A percentile compares a stretch with the other conserved stretches of the same genome.
Evolutionary conservation across 2,113 vertebrate species (phyloP).

Genomic region (Peucedramus taeniatus): DNA sequence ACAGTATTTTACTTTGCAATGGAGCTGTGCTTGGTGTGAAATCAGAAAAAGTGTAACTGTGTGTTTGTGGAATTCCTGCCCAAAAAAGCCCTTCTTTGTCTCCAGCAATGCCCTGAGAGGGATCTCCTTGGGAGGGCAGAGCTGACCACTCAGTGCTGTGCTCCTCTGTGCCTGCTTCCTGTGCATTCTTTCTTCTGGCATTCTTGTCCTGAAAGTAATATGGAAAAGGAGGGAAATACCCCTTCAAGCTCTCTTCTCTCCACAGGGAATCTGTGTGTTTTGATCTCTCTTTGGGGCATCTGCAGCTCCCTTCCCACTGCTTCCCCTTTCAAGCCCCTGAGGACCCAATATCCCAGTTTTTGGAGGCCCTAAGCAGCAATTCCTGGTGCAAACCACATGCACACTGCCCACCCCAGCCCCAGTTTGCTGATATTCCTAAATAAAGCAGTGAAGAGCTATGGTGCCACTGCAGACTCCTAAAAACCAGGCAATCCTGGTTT

Average conservation of each 20-base stretch:
- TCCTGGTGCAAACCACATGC: not conserved
- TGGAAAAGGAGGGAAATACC: not conserved
- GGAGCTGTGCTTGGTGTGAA: not conserved
- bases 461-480: not conserved
- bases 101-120: not conserved
- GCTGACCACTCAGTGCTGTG: rapidly evolving
- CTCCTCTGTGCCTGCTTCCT: not conserved
- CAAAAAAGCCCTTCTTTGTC: rapidly evolving
- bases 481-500: not conserved
- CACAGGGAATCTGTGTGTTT: not conserved
- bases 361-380: not conserved
- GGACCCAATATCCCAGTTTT: rapidly evolving
- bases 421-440: not conserved
- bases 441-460: not conserved
- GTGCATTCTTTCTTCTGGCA: rapidly evolving
- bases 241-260: not conserved
- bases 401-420: rapidly evolving
- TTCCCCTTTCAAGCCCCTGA: not conserved
- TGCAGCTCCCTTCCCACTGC: not conserved
- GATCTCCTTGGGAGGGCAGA: not conserved
- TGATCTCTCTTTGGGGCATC: not conserved
- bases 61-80: not conserved
- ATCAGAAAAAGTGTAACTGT: no score
- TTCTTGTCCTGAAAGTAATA: not conserved
- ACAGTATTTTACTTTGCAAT: not conserved